Evolutionary conservation across 2,888 invertebrate species (phyloP).

Genomic region (Chrysopilus asiliformis): DNA sequence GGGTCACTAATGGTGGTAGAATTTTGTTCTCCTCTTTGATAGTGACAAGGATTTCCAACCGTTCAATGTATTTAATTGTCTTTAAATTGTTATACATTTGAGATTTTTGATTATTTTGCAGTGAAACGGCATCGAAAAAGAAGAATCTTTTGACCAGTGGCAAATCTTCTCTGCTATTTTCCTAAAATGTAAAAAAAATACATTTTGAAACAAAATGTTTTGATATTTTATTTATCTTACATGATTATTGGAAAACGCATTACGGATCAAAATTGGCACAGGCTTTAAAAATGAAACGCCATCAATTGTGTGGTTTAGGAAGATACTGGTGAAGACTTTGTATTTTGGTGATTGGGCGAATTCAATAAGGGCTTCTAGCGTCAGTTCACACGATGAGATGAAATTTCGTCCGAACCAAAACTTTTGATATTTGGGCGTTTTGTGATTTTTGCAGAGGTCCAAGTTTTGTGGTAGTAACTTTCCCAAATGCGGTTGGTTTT

Average conservation of each 20-base stretch:
- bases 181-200: slow-evolving; percentile 28
- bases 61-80: slow-evolving; percentile 24
- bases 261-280: slow-evolving; percentile 29
- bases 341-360: slow-evolving; percentile 20
- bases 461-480: slow-evolving; percentile 21
- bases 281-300: slow-evolving; percentile 21
- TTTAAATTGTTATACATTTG: slow-evolving; percentile 18
- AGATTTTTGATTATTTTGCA: neutral
- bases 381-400: slow-evolving; percentile 22
- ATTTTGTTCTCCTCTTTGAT: slow-evolving; percentile 24
- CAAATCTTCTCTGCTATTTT: slow-evolving; percentile 42
- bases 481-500: slow-evolving; percentile 25
- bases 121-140: slow-evolving; percentile 42
- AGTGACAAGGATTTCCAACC: slow-evolving; percentile 24
- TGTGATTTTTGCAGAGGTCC: slow-evolving; percentile 23
- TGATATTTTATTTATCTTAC: slow-evolving; percentile 17
- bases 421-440: slow-evolving; percentile 7
- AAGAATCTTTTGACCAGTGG: slow-evolving; percentile 54
- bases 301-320: slow-evolving; percentile 27
- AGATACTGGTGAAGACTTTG: slow-evolving; percentile 26
- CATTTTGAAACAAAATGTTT: slow-evolving; percentile 3
- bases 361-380: slow-evolving; percentile 28
- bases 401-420: slow-evolving; percentile 14
- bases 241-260: slow-evolving; percentile 25
- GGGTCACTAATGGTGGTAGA: slow-evolving; percentile 25